Evolutionary conservation across 2,888 invertebrate genomes (phyloP), one percentile per base, ranked within the genome.

Genomic region (Athalia circularis): DNA sequence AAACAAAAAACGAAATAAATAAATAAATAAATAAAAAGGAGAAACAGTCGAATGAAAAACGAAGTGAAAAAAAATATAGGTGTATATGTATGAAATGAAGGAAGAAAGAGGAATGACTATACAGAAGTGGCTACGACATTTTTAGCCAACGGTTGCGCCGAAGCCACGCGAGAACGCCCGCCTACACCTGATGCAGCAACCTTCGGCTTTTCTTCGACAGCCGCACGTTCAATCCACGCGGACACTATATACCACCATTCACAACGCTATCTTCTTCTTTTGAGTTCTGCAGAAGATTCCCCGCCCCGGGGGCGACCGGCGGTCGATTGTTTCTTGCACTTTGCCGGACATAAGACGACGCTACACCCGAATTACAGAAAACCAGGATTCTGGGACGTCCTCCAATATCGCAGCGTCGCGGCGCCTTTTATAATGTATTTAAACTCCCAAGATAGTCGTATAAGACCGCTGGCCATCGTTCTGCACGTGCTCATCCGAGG

Each of bases 61-160:
- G 80, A 82, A 61, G 75, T 76, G 64, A 65, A 74, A 77, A 79
- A 77, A 81, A 79, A 29, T 29, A 29, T 29, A 29, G 29, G 29
- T 29, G 2, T 29, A 29, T 29, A 29, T 29, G 78, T 79, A 79
- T 79, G 50, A 77, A 50, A 65, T 11, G 65, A 77, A 78, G 80
- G 43, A 79, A 13, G 64, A 82, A 80, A 70, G 74, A 52, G 48
- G 43, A 67, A 45, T 65, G 59, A 65, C 75, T 75, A 52, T 43
- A 64, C 75, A 75, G 75, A 62, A 75, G 62, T 75, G 62, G 75
- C 62, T 75, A 75, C 62, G 75, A 75, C 75, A 29, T 75, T 75
- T 72, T 75, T 64, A 75, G 62, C 75, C 75, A 64, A 50, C 75
- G 75, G 48, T 52, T 59, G 59, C 72, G 54, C 13, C 13, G 75